phyloP scores from a whole-genome alignment of 30 jellyfish, hydroid and myxozoan species.

The Aurelia coerulea region DNA sequence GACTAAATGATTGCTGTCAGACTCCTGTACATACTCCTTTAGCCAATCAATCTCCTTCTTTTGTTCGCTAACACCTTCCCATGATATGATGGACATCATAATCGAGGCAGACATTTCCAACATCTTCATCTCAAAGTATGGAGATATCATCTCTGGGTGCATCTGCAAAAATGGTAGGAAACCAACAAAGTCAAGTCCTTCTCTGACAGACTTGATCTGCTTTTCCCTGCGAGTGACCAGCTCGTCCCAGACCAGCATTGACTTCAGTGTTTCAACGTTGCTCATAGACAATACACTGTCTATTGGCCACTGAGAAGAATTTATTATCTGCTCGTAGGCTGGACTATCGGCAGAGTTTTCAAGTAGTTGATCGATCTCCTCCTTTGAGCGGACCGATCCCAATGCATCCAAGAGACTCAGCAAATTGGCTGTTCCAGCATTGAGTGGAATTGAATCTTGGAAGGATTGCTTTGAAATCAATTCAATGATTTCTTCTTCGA shows the following conservation, averaged over 20 bases:
- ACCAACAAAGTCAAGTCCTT: slow-evolving; percentile 31
- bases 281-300: not conserved
- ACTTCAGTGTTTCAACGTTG: slow-evolving; percentile 26
- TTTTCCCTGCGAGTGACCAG: slow-evolving; percentile 34
- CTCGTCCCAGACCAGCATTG: slow-evolving; percentile 44
- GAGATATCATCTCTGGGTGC: not conserved
- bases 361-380: slow-evolving; percentile 27
- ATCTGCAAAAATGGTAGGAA: not conserved
- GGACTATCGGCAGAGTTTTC: slow-evolving; percentile 51
- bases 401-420: slow-evolving; percentile 14
- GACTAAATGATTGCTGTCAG: not conserved
- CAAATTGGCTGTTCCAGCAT: slow-evolving; percentile 32
- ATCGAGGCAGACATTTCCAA: not conserved
- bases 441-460: slow-evolving; percentile 25
- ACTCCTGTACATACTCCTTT: not conserved
- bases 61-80: not conserved
- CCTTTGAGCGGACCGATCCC: not conserved
- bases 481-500: slow-evolving; percentile 5
- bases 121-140: not conserved
- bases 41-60: slow-evolving; percentile 2
- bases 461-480: not conserved
- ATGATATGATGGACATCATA: not conserved
- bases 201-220: slow-evolving; percentile 46
- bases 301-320: slow-evolving; percentile 51
- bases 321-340: slow-evolving; percentile 49